Evolutionary conservation across 2,888 invertebrate genomes (phyloP).

Genomic region (Chloromyia formosa): DNA sequence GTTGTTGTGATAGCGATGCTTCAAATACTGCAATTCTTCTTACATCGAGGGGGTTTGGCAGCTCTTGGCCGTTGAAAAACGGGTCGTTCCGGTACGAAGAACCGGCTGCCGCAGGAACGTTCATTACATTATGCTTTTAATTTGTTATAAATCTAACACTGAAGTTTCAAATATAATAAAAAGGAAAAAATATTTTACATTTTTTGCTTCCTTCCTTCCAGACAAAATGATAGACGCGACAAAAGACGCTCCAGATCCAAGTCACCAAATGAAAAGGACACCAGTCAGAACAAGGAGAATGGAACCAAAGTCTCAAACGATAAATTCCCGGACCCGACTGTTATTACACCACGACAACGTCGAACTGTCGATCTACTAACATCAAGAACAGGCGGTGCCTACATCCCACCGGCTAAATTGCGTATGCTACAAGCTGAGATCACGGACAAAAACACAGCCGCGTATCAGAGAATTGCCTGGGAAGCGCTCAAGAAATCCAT

Average conservation of each 20-base stretch:
- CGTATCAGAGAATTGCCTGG: slow-evolving; percentile 97
- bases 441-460: slow-evolving; percentile 92
- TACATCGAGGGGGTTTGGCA: too few species aligned
- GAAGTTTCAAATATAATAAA: too few species aligned
- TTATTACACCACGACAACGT: slow-evolving; percentile 60
- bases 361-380: slow-evolving; percentile 74
- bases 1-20: too few species aligned
- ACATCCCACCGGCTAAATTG: slow-evolving; percentile 97
- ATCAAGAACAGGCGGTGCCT: slow-evolving; percentile 91
- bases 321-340: slow-evolving; percentile 45
- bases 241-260: slow-evolving; percentile 15
- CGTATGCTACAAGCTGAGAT: slow-evolving; percentile 95
- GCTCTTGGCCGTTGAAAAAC: too few species aligned
- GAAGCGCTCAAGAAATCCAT: slow-evolving; percentile 98
- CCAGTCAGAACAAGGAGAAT: neutral
- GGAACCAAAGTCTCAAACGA: slow-evolving; percentile 14
- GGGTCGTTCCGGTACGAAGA: too few species aligned
- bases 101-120: too few species aligned
- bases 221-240: slow-evolving; percentile 27
- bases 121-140: too few species aligned
- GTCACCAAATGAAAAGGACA: slow-evolving; percentile 2
- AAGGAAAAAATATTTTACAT: too few species aligned
- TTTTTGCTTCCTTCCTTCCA: neutral
- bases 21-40: too few species aligned
- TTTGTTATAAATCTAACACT: too few species aligned